A percentile compares a stretch with the other conserved stretches of the same genome.
These are phyloP conservation scores for Parambassis ranga DNA, from an alignment of 2,797 vertebrate genomes.

Conservation along the genomic window DNA sequence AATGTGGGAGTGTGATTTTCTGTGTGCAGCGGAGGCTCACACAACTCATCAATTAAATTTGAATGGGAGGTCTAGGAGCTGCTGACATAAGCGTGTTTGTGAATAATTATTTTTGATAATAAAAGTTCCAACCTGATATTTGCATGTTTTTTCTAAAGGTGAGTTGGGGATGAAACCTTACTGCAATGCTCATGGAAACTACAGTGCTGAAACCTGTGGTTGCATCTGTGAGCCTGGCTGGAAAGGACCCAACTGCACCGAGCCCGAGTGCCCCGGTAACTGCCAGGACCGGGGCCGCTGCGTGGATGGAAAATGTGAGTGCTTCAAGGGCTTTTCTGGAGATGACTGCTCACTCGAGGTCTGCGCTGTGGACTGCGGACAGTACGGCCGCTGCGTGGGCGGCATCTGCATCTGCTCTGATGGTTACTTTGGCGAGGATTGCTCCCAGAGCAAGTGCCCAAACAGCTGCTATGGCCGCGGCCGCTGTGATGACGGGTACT, in stretches of 20 bases:
- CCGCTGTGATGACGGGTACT: conserved; percentile 85
- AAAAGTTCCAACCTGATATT: no score
- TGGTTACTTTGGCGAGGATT: conserved; percentile 84
- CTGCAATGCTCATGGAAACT: conserved; percentile 90
- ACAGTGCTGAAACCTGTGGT: conserved; percentile 82
- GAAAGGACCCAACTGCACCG: conserved; percentile 85
- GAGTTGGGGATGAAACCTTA: conserved; percentile 85
- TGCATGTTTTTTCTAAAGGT: conserved; percentile 73
- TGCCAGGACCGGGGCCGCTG: conserved; percentile 90
- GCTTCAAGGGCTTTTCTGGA: conserved; percentile 87
- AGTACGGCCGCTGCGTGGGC: conserved; percentile 80
- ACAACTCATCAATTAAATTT: conserved; percentile 9
- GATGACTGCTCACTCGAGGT: conserved; percentile 79
- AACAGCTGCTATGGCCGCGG: conserved; percentile 86
- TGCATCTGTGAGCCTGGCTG: conserved; percentile 87
- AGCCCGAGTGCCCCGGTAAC: conserved; percentile 81
- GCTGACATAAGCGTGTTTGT: conserved; percentile 8
- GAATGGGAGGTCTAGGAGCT: not conserved
- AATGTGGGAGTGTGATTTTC: conserved; percentile 7
- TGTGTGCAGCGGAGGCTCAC: not conserved
- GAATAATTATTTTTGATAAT: no score
- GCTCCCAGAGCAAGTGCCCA: conserved; percentile 82
- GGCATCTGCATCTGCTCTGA: conserved; percentile 84
- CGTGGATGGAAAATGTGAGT: conserved; percentile 84
- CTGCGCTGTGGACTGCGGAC: conserved; percentile 81